phyloP scores from a whole-genome alignment of 2,797 vertebrate species.

The Characodon lateralis region DNA sequence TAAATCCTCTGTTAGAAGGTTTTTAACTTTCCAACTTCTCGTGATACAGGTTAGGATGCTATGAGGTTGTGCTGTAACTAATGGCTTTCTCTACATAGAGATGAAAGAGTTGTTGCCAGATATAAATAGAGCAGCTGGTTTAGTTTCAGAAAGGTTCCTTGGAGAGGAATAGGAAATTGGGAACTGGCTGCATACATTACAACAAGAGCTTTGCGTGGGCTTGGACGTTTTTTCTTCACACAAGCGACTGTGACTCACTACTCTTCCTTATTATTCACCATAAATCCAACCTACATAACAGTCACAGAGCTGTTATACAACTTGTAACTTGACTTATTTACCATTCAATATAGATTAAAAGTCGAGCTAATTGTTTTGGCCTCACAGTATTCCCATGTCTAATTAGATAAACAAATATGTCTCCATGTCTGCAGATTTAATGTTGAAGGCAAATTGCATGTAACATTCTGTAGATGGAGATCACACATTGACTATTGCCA shows the following conservation, averaged over 20 bases:
- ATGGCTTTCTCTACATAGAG: conserved; percentile 66
- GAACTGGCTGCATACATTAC: conserved; percentile 78
- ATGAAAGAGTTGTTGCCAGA: conserved; percentile 73
- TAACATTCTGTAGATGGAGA: conserved; percentile 39
- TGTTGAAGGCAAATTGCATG: conserved; percentile 52
- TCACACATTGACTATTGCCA: conserved; percentile 41
- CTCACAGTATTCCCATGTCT: conserved; percentile 53
- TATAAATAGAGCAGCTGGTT: conserved; percentile 80
- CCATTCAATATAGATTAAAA: conserved; percentile 59
- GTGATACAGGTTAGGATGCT: conserved; percentile 53
- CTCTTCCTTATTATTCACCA: conserved; percentile 71
- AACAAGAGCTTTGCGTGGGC: conserved; percentile 73
- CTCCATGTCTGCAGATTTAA: conserved; percentile 58
- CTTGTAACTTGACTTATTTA: conserved; percentile 55
- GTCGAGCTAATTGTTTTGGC: conserved; percentile 58
- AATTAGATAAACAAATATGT: conserved; percentile 71
- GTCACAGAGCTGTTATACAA: conserved; percentile 59
- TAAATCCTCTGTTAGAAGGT: conserved; percentile 17
- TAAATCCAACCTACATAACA: conserved; percentile 72
- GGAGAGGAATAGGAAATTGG: conserved; percentile 80
- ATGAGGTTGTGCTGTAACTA: conserved; percentile 58
- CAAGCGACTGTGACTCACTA: conserved; percentile 67
- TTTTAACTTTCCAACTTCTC: conserved; percentile 18
- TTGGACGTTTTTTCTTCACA: conserved; percentile 68
- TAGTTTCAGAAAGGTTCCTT: conserved; percentile 76